Conservation (phyloP, 2,888 invertebrate species). For the Entomobrya multifasciata region DNA sequence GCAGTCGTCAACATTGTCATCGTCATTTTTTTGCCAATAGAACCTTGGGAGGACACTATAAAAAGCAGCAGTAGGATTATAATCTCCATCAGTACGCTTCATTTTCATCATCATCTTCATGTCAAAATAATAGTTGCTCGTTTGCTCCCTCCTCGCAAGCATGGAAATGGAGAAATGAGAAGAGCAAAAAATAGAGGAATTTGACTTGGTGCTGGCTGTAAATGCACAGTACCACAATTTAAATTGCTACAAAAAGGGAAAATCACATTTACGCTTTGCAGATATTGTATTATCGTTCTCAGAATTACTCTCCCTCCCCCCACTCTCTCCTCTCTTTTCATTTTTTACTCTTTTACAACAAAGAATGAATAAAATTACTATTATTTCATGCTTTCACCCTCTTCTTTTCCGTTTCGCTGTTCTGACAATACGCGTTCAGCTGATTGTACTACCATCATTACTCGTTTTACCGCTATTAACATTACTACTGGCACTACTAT, state of each 20-base stretch:
- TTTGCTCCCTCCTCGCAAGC: conserved; percentile 10
- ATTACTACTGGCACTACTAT: neutral
- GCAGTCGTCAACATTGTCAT: neutral
- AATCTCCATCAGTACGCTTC: neutral
- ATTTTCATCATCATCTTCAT: neutral
- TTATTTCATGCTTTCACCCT: conserved; percentile 50
- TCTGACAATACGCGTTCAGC: neutral
- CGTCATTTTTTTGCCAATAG: conserved; percentile 5
- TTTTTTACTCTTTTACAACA: neutral
- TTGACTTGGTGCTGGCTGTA: conserved; percentile 25
- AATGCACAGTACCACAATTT: conserved; percentile 47
- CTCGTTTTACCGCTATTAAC: neutral
- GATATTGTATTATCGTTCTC: conserved; percentile 62
- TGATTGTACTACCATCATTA: neutral
- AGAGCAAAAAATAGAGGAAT: conserved; percentile 8
- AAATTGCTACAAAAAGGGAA: conserved; percentile 63
- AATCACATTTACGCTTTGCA: conserved; percentile 70
- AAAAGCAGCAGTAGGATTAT: conserved; percentile 19
- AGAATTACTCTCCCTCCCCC: conserved; percentile 8
- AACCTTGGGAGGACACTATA: conserved; percentile 7
- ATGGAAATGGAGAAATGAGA: conserved; percentile 53
- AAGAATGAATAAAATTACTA: conserved; percentile 70
- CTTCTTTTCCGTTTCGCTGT: conserved; percentile 12
- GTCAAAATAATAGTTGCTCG: neutral
- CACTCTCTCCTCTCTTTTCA: neutral